Evolutionary conservation across 2,113 vertebrate genomes (phyloP), one percentile per base, ranked within the genome.

Genomic region (Pituophis catenifer): DNA sequence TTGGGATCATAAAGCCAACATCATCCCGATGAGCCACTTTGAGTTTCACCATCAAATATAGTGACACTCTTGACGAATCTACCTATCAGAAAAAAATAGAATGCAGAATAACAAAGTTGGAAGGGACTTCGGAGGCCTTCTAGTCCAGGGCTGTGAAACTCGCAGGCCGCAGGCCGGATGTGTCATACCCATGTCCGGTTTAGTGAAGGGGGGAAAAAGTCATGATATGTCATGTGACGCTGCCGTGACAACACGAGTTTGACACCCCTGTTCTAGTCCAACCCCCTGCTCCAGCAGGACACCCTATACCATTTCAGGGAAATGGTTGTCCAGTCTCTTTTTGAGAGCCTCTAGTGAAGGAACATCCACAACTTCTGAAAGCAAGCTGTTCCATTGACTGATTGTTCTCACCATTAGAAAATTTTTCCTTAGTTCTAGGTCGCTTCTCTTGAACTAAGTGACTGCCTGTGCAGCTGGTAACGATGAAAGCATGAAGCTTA

Each of bases 21-120:
- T 95, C 96, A 93, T 96, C 96, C 86, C 19, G 93, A 91, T 96
- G 81, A 97, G 96, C 97, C 94, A 94, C 91, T 81, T 89, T 92
- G 95, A 93, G 96, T 97, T 96, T 96, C 93, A 93, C 97, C 93
- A 90, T 89, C 92, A 94, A 92, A 95, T 95, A 94, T 93, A 90
- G 96, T 94, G 95, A 96, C 95, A 94, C 94, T 65, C 92, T 94
- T 95, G 93, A 95, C 95, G 86, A 96, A 95, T 58, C 93, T 94
- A 89, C 89, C 26, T 96, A 48, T 93, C 86, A 96, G 96, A 94
- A 94, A 96, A 91, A 89, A 95, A 93, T 96, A 94, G 59, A 26
- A 62, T 0, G 3, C 26, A 62, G 59, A 11, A 11, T 62, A 62
- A 62, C 24, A 29, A 9, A 62, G 24, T 62, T 62, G 24, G 9